Conservation (phyloP, 2,797 vertebrate species). For the Discoglossus pictus region DNA sequence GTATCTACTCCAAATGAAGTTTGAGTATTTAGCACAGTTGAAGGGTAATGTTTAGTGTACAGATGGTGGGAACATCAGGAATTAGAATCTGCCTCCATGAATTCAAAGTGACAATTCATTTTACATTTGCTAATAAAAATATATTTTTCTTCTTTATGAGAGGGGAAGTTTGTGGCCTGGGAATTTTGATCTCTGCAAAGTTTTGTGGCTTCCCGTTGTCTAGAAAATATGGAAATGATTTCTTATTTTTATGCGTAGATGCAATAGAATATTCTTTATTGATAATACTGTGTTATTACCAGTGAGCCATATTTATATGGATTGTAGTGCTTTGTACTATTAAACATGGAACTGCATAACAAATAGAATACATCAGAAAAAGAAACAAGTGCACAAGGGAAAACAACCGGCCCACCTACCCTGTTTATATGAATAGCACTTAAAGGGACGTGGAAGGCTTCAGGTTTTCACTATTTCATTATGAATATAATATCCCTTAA, state of each 20-base stretch:
- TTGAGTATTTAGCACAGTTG: neutral
- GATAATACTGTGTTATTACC: slow-evolving; percentile 22
- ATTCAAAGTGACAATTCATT: slow-evolving; percentile 23
- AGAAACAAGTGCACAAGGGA: no score
- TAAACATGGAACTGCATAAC: no score
- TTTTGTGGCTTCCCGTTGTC: slow-evolving; percentile 20
- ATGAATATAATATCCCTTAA: no score
- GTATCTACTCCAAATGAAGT: slow-evolving; percentile 8
- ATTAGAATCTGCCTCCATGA: slow-evolving; percentile 1
- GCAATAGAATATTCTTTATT: slow-evolving; percentile 33
- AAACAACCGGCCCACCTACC: no score
- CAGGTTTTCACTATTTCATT: no score
- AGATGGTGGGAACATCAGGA: slow-evolving; percentile 5
- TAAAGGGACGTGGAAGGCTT: no score
- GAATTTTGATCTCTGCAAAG: slow-evolving; percentile 28
- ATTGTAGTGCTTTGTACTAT: no score
- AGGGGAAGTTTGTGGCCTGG: slow-evolving; percentile 8
- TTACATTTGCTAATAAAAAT: slow-evolving; percentile 23
- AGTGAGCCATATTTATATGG: no score
- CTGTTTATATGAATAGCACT: no score
- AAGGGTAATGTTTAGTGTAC: neutral
- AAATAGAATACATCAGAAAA: no score
- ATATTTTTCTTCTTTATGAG: neutral
- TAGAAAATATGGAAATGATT: slow-evolving; percentile 37
- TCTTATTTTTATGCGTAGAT: slow-evolving; percentile 18